Base-by-base conservation (phyloP, 2,797 vertebrate species). In the Gallinago stenura region DNA sequence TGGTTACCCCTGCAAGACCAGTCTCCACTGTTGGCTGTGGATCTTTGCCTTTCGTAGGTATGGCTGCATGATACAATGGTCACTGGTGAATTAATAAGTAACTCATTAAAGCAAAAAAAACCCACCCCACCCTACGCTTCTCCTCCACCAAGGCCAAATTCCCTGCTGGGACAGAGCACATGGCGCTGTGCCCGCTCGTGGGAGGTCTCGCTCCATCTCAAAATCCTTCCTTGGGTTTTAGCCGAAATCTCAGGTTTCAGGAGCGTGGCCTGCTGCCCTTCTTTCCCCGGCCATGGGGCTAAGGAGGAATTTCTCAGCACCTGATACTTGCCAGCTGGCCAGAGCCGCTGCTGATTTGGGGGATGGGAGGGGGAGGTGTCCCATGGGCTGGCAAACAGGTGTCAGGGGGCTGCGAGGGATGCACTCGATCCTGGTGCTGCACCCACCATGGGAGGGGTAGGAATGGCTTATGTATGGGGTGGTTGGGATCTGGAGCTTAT, bases 381-480 rank as follows among this genome's bases (percentile, higher is more conserved):
- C 87, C 53, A 21, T 9, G 66, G 46, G 73, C 88, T 79, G 87
- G 33, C 50, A 80, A 77, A 71, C 41, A 77, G 73, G 81, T 89
- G 92, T 69, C 7, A 2, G 73, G 73, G 0, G 3, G 62, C 68
- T 56, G 43, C 0, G 6, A 71, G 95, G 46, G 45, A 46, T 20
- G 35, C 0, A 1, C 58, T 62, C 25, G 56, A 50, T 82, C 66
- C 45, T 11, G 10, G 70, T 1, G 7, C 70, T 33, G 48, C 50
- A 31, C n/a, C 0, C 0, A 4, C 12, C 0, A 0, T 8, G 21
- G 9, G 31, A 62, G 43, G 1, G 2, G 21, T 24, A 35, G 37
- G 8, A 17, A 10, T 15, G 7, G 14, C 28, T 45, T 45, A 14
- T 5, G 1, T 25, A 37, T 3, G 2, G 50, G 25, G 5, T 21